These are phyloP conservation scores for Drosophila formosana DNA, from an alignment of 2,888 invertebrate species.

Conservation along the genomic window DNA sequence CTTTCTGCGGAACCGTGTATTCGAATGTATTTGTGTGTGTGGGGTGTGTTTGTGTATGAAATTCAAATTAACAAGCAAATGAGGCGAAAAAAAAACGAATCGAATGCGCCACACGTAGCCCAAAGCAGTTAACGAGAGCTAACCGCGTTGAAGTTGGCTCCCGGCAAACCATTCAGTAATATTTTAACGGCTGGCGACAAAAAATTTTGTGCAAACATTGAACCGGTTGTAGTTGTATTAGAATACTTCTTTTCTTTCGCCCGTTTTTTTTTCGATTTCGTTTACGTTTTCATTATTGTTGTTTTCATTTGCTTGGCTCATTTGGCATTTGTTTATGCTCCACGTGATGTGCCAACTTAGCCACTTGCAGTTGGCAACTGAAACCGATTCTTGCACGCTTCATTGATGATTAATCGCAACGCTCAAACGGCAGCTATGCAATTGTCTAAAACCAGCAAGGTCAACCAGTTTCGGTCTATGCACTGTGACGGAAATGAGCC, in stretches of 20 bases:
- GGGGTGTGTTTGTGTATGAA: conserved; percentile 58
- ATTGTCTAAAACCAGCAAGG: conserved; percentile 59
- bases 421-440: conserved; percentile 36
- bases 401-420: conserved; percentile 72
- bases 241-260: conserved; percentile 18
- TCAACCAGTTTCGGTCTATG: conserved; percentile 54
- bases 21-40: neutral
- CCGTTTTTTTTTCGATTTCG: conserved; percentile 25
- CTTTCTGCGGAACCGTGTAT: neutral
- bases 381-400: conserved; percentile 70
- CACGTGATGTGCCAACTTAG: conserved; percentile 37
- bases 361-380: conserved; percentile 29
- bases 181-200: conserved; percentile 73
- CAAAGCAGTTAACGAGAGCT: conserved; percentile 42
- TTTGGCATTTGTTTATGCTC: conserved; percentile 43
- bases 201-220: conserved; percentile 77
- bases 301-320: conserved; percentile 31
- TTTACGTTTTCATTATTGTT: conserved; percentile 3
- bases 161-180: conserved; percentile 69
- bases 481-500: conserved; percentile 52
- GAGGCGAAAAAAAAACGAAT: conserved; percentile 51
- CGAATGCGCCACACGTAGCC: conserved; percentile 71
- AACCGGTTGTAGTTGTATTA: conserved; percentile 76
- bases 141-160: conserved; percentile 22
- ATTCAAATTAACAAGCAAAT: conserved; percentile 75